Base-by-base conservation (phyloP, 1,140 invertebrate species). In the Drosophila fuyamai region DNA sequence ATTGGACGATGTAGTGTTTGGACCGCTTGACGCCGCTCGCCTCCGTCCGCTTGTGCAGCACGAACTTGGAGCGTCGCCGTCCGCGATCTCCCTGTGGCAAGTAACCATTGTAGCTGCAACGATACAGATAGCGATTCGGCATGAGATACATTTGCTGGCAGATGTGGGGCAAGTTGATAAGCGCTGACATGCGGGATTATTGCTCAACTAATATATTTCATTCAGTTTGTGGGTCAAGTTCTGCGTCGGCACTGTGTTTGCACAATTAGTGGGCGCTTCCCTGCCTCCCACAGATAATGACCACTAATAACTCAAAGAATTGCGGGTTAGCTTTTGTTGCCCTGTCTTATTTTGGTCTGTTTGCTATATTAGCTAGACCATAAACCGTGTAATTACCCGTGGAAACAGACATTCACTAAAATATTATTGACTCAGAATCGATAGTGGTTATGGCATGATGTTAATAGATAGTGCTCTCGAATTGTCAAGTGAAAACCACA, bases 1-100 rank as follows among this genome's bases (percentile, higher is more conserved):
- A 96, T 94, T 98, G 97, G 63, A 99, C 98, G 67, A 98, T 96
- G 93, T 99, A 99, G 93, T 99, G 98, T 93, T 97, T 97, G 47
- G 97, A 98, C 79, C 97, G 95, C 90, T 98, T 98, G 23, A 99
- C 98, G 38, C 98, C 98, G 93, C 98, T 99, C 36, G 98, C 94
- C 70, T 95, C 94, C 58, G 95, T 94, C 81, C 98, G 94, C 93
- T 97, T 96, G 92, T 96, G 96, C 27, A 99, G 93, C 60, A 98
- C 95, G 94, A 99, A 99, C 94, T 99, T 99, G 93, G 97, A 98
- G 90, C 97, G 95, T 88, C 97, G 95, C 56, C 98, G 94, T 12
- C 98, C 98, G 80, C 97, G 96, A 93, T 99, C 98, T 36, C 97
- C 98, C 86, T 96, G 96, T 57, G 97, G 97, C 75, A 99, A 94